These are phyloP conservation scores for Hymenopus coronatus DNA, from an alignment of 2,888 invertebrate genomes.

Conservation along the genomic window DNA sequence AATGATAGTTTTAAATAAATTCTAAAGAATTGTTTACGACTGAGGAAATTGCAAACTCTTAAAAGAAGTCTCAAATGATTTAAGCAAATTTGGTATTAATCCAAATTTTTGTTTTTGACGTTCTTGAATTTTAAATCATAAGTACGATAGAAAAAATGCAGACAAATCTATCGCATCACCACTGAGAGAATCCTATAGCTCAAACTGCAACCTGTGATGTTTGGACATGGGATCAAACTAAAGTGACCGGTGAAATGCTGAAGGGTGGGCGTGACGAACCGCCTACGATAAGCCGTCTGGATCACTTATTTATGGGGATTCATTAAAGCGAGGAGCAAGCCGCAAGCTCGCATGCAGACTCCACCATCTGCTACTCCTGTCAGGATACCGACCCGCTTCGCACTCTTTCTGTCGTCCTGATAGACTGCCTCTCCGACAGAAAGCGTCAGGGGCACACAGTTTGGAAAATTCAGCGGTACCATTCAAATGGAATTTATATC, in stretches of 20 bases:
- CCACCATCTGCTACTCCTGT: neutral
- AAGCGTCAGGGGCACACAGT: neutral
- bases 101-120: no score
- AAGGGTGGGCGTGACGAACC: neutral
- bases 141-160: no score
- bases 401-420: neutral
- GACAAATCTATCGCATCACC: no score
- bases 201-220: no score
- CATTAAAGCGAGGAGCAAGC: neutral
- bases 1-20: no score
- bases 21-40: no score
- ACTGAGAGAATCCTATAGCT: no score
- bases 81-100: no score
- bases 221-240: neutral
- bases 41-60: no score
- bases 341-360: neutral
- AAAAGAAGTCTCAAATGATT: no score
- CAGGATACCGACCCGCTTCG: neutral
- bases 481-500: neutral
- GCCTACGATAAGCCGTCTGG: neutral
- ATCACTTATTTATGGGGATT: neutral
- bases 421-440: neutral
- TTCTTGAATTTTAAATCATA: no score
- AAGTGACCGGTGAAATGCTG: neutral
- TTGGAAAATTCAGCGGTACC: neutral